Evolutionary conservation across 53 echinoderm and acorn worm species (phyloP), one percentile per base, ranked within the genome.

Genomic region (Henricia sp.): DNA sequence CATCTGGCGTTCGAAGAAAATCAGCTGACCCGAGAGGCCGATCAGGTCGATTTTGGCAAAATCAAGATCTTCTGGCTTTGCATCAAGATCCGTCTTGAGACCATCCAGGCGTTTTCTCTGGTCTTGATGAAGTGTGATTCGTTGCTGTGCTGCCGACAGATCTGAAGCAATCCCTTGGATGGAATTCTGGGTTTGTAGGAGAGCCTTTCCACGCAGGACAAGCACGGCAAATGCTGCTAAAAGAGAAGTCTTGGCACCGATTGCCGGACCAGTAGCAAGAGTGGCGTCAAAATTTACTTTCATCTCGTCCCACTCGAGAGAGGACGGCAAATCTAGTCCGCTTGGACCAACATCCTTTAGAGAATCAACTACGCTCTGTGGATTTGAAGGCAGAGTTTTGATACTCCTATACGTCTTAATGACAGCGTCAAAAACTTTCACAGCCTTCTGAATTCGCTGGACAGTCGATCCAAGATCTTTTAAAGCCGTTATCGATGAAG

Each of bases 301-400:
- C 46, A 82, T 63, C 30, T 82, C 82, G 30, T 82, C 82, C 82
- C 82, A 82, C 25, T 82, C 82, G 48, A 82, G 82, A 46, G 64
- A 16, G 17, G 43, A 44, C 32, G 82, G 82, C 64, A 55, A 5
- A 5, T 82, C 65, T 14, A 64, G 32, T 13, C 82, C 82, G 65
- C 50, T 35, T 9, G 48, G 46, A 6, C 66, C 65, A 40, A 35
- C 35, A 64, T 52, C 44, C 11, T 44, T 50, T 23, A 82, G 40
- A 50, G 65, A 64, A 53, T 82, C 82, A 14, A 82, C 35, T 55
- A 82, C 65, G 3, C 37, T 41, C 30, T 82, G 64, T 41, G 65
- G 82, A 82, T 82, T 51, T 28, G 25, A 4, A 9, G 82, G 65
- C 2, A 65, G 44, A 2, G 9, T 43, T 25, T 64, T 53, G 34